A percentile compares a stretch with the other conserved stretches of the same genome.
phyloP scores from a whole-genome alignment of 1,140 invertebrate species.

The Zaprionus ghesquierei region DNA sequence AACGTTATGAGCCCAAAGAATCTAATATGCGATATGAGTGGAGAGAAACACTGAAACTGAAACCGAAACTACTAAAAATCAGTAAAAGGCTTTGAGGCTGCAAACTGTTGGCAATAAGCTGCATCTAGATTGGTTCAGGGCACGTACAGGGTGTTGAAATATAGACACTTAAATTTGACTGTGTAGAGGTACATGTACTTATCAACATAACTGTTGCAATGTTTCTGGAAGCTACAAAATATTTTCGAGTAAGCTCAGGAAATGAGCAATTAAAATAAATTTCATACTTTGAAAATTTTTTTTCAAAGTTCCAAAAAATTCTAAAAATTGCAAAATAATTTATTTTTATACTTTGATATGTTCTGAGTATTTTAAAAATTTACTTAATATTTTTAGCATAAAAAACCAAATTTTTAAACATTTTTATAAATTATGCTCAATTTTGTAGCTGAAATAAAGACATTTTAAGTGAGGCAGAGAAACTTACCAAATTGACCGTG shows the following conservation, averaged over 20 bases:
- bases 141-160: background rate
- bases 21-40: background rate
- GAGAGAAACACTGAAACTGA: background rate
- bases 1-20: background rate
- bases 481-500: too few relatives aligned
- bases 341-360: background rate
- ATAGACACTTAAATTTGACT: background rate
- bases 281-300: background rate
- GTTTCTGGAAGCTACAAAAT: background rate
- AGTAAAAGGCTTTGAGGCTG: background rate
- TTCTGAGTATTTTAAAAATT: background rate
- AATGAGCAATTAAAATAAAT: background rate
- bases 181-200: background rate
- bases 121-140: too few relatives aligned
- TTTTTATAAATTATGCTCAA: background rate
- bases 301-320: too few relatives aligned
- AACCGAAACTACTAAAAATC: background rate
- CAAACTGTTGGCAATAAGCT: background rate
- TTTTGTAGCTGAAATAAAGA: background rate
- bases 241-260: background rate
- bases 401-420: background rate
- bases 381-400: background rate
- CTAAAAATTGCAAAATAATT: background rate
- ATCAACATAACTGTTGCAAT: background rate
- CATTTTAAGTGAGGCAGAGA: too few relatives aligned